phyloP scores from a whole-genome alignment of 35 echinoderm and acorn worm species.

The Ophioderma brevispina region DNA sequence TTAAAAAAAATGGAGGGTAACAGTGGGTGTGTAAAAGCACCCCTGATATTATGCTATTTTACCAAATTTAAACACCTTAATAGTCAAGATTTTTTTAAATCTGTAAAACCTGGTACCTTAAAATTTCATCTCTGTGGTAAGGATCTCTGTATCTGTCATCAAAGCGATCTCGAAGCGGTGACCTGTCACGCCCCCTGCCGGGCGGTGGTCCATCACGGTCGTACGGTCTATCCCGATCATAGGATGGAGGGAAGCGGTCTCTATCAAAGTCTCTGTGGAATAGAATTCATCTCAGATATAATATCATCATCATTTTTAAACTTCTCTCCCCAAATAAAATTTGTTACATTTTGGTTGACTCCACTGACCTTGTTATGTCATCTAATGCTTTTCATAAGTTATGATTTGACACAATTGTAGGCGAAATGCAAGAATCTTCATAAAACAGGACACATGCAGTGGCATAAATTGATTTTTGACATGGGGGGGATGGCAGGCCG shows the following conservation, averaged over 20 bases:
- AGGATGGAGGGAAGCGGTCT: background rate
- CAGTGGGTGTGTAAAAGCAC: too few species aligned
- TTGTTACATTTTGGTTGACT: background rate
- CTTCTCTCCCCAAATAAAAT: background rate
- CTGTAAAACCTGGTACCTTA: too few species aligned
- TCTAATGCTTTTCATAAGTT: background rate
- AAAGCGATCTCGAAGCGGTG: slow-evolving; percentile 46
- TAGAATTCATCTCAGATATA: background rate
- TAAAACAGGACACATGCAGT: too few species aligned
- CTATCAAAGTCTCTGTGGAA: slow-evolving; percentile 20
- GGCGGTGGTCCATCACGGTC: slow-evolving; percentile 27
- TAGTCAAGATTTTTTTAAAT: too few species aligned
- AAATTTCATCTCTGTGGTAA: slow-evolving; percentile 38
- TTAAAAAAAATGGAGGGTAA: too few species aligned
- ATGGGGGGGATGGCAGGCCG: too few species aligned
- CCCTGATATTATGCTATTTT: too few species aligned
- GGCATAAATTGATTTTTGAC: too few species aligned
- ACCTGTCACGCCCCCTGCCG: slow-evolving; percentile 20
- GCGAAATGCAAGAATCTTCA: too few species aligned
- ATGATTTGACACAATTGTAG: too few species aligned
- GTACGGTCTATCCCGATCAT: background rate
- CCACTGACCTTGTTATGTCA: background rate
- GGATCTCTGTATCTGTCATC: slow-evolving; percentile 27
- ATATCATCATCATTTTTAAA: background rate
- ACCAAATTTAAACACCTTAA: too few species aligned